phyloP scores from a whole-genome alignment of 2,888 invertebrate genomes.

The Oxyteleia sp. region DNA sequence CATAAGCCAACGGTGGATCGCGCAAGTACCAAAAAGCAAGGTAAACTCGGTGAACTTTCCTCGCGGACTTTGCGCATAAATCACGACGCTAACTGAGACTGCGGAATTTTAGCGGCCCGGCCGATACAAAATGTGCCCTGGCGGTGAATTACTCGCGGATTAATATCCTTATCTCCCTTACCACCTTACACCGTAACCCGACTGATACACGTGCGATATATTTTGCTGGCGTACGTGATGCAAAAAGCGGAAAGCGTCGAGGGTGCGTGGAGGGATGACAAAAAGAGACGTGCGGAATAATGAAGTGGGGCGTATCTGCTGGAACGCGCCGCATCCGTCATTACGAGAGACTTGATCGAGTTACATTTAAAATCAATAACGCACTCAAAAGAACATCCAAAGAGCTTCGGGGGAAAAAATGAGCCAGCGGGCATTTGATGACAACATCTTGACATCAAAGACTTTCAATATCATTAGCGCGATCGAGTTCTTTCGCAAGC shows the following conservation, averaged over 20 bases:
- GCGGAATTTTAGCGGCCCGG: conserved; percentile 78
- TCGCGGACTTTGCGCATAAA: conserved; percentile 80
- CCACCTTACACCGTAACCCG: conserved; percentile 13
- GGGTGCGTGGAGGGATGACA: too few relatives aligned
- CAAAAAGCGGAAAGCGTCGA: too few relatives aligned
- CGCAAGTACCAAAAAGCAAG: conserved; percentile 81
- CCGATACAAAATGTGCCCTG: conserved; percentile 74
- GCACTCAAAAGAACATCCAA: too few relatives aligned
- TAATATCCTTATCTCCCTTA: conserved; percentile 82
- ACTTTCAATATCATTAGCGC: too few relatives aligned
- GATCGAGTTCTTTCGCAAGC: too few relatives aligned
- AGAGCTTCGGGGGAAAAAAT: too few relatives aligned
- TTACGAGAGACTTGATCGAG: too few relatives aligned
- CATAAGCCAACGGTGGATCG: conserved; percentile 56
- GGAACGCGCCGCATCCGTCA: too few relatives aligned
- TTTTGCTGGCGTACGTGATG: conserved; percentile 52
- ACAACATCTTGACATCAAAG: conserved; percentile 6
- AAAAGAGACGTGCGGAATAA: too few relatives aligned
- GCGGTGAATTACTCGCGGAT: conserved; percentile 79
- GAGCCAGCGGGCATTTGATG: too few relatives aligned
- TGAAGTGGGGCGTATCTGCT: too few relatives aligned
- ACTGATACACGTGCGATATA: conserved; percentile 43
- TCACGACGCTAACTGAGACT: conserved; percentile 76
- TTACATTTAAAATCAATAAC: too few relatives aligned
- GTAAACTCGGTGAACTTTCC: conserved; percentile 81